A percentile compares a stretch with the other conserved stretches of the same genome.
Evolutionary conservation across 2,888 invertebrate genomes (phyloP).

Genomic region (Salticus scenicus): DNA sequence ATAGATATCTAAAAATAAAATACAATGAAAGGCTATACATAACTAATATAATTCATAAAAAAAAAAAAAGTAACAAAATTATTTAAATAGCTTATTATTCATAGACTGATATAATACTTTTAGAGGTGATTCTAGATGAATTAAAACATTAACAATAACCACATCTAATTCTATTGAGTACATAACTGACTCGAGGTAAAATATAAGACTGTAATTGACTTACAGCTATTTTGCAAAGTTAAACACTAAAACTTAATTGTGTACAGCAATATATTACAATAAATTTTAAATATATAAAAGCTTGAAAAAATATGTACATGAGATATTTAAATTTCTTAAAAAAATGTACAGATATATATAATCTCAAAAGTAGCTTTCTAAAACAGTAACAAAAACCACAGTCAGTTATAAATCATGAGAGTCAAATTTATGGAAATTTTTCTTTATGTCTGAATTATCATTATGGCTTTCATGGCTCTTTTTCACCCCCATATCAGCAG

Average conservation of each 20-base stretch:
- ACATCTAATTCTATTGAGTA: constrained; percentile 5
- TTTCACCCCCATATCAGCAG: constrained; percentile 63
- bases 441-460: constrained; percentile 21
- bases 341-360: constrained; percentile 56
- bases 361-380: constrained; percentile 65
- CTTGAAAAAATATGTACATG: constrained; percentile 64
- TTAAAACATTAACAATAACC: neutral
- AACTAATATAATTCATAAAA: too few relatives aligned
- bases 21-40: too few relatives aligned
- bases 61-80: too few relatives aligned
- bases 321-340: constrained; percentile 53
- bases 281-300: constrained; percentile 66
- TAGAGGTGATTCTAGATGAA: neutral
- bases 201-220: constrained; percentile 1
- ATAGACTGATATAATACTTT: neutral
- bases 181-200: neutral
- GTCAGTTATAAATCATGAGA: constrained; percentile 46
- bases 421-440: constrained; percentile 10
- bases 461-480: constrained; percentile 24
- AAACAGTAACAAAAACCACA: constrained; percentile 40
- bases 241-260: constrained; percentile 46
- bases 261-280: constrained; percentile 64
- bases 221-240: constrained; percentile 34
- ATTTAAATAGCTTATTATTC: too few relatives aligned
- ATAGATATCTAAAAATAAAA: too few relatives aligned